Percentiles rank a stretch among this genome's conserved stretches.
phyloP scores from a whole-genome alignment of 2,888 invertebrate genomes.

The Dyspetes luteomarginatus region DNA sequence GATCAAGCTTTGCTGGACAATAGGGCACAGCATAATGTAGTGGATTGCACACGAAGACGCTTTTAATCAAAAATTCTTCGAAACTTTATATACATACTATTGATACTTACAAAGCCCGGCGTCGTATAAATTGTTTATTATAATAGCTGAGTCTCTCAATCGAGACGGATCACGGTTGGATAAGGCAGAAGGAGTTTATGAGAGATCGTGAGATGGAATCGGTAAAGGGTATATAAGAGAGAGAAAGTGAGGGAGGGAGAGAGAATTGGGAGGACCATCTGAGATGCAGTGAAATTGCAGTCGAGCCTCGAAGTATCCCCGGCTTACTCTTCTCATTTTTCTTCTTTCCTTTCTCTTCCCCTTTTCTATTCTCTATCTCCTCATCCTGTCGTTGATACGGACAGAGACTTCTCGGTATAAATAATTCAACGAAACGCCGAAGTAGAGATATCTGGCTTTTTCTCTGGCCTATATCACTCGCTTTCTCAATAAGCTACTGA shows the following conservation, averaged over 20 bases:
- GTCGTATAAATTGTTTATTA: conserved; percentile 44
- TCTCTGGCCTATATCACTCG: conserved; percentile 21
- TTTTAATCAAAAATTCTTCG: not conserved
- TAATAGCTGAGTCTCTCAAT: conserved; percentile 32
- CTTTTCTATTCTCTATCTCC: not conserved
- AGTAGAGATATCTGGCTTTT: conserved; percentile 46
- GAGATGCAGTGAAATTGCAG: conserved; percentile 28
- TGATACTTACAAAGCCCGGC: not conserved
- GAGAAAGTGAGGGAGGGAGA: conserved; percentile 15
- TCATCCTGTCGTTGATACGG: conserved; percentile 13
- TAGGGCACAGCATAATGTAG: not conserved
- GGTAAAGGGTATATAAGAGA: conserved; percentile 17
- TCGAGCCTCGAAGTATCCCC: conserved; percentile 3
- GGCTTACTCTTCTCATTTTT: conserved; percentile 21
- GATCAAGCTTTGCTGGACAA: not conserved
- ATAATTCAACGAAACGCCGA: conserved; percentile 45
- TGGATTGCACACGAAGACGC: not conserved
- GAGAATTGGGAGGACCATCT: conserved; percentile 28
- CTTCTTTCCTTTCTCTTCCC: not conserved
- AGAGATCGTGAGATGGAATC: not conserved
- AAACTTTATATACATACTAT: not conserved
- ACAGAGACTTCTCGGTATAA: conserved; percentile 49
- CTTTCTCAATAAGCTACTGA: conserved; percentile 32
- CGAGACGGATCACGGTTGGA: conserved; percentile 13
- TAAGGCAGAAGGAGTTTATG: conserved; percentile 2